Conservation (phyloP, 2,797 vertebrate genomes). For the Pyrocephalus nanus region DNA sequence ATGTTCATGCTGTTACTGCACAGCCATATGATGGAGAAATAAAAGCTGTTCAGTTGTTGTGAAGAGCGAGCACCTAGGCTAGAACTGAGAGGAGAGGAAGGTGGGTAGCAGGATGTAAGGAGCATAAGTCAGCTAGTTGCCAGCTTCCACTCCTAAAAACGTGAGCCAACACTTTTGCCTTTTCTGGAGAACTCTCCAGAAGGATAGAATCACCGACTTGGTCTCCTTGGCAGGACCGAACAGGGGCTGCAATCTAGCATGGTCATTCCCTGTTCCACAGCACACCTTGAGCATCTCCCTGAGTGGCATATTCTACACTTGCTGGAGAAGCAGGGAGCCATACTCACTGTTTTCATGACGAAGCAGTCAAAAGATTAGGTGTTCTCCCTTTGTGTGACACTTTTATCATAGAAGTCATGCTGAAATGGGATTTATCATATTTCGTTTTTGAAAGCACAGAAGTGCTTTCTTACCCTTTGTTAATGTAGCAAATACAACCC, state of each 20-base stretch:
- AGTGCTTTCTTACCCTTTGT: neutral
- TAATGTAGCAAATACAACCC: neutral
- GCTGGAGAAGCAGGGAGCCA: neutral
- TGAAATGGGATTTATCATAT: neutral
- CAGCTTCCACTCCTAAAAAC: neutral
- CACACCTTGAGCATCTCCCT: neutral
- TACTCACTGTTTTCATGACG: neutral
- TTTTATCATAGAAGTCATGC: neutral
- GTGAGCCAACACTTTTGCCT: neutral
- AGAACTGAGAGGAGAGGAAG: neutral
- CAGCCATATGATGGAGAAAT: neutral
- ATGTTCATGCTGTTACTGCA: neutral
- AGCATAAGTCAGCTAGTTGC: accelerated
- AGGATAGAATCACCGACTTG: neutral
- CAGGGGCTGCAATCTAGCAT: neutral
- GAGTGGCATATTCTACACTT: neutral
- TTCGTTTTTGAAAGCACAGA: neutral
- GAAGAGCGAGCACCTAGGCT: neutral
- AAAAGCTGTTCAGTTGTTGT: neutral
- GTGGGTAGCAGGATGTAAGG: neutral
- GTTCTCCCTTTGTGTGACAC: neutral
- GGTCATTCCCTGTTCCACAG: neutral
- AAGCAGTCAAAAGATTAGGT: neutral
- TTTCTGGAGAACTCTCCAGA: neutral
- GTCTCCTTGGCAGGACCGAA: neutral